Evolutionary conservation across 2,888 invertebrate species (phyloP).

Genomic region (Xylota segnis): DNA sequence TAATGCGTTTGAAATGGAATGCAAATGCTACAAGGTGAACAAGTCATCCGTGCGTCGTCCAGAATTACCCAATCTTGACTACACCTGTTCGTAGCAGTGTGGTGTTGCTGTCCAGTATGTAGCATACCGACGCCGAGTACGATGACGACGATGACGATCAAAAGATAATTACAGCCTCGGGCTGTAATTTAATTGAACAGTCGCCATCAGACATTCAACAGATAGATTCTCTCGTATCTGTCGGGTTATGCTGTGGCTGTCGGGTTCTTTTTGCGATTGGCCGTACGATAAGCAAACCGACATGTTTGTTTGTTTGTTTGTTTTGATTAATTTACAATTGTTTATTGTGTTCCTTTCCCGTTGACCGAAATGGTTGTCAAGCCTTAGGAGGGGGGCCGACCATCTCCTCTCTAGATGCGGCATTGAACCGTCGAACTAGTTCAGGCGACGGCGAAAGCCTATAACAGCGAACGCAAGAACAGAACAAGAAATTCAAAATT

Average conservation of each 20-base stretch:
- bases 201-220: conserved; percentile 73
- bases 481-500: conserved; percentile 28
- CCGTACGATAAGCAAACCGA: conserved; percentile 59
- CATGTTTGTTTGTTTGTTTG: conserved; percentile 53
- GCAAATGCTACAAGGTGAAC: conserved; percentile 67
- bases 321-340: conserved; percentile 65
- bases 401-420: not conserved
- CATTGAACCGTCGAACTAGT: conserved; percentile 61
- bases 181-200: conserved; percentile 73
- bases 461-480: conserved; percentile 52
- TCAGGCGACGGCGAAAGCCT: conserved; percentile 52
- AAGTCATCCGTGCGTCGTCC: conserved; percentile 54
- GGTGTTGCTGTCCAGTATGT: conserved; percentile 47
- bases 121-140: conserved; percentile 25
- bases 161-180: conserved; percentile 72
- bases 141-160: conserved; percentile 47
- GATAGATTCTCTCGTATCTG: conserved; percentile 64
- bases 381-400: not conserved
- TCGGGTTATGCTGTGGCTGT: conserved; percentile 9
- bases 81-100: conserved; percentile 19
- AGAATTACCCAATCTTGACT: conserved; percentile 19
- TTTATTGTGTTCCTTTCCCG: not conserved
- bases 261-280: conserved; percentile 47
- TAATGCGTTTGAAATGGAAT: conserved; percentile 55
- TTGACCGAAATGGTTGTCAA: not conserved